Percentiles rank a stretch among this genome's conserved stretches.
These are phyloP conservation scores for Choristoneura fumiferana DNA, from an alignment of 1,140 invertebrate species.

Conservation along the genomic window DNA sequence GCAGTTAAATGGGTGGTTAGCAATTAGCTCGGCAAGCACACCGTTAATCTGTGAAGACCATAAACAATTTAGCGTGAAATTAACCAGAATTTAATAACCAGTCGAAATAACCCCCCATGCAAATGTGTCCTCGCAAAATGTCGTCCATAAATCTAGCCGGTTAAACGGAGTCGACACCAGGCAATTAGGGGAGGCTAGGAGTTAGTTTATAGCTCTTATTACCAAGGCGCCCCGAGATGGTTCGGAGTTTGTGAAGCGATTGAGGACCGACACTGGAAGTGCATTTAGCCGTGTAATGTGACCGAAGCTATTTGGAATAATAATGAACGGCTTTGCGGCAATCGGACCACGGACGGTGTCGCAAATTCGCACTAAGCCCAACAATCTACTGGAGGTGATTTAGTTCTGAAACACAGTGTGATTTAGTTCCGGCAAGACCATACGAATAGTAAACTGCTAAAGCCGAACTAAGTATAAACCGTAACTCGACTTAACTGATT, in stretches of 20 bases:
- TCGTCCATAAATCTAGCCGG: conserved; percentile 44
- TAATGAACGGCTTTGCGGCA: conserved; percentile 48
- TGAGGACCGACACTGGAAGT: conserved; percentile 58
- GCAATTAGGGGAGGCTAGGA: conserved; percentile 65
- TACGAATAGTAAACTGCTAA: no score
- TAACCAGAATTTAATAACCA: conserved; percentile 2
- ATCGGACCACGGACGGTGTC: conserved; percentile 22
- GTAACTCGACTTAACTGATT: no score
- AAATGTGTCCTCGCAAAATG: conserved; percentile 35
- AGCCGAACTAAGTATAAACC: no score
- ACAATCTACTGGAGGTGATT: conserved; percentile 33
- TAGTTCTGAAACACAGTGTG: conserved; percentile 21
- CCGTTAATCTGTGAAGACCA: background rate
- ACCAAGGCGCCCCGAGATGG: conserved; percentile 46
- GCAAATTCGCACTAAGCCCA: conserved; percentile 29
- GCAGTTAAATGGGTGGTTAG: no score
- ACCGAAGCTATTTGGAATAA: conserved; percentile 55
- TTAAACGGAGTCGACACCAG: conserved; percentile 49
- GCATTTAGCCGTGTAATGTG: conserved; percentile 56
- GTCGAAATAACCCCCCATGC: background rate
- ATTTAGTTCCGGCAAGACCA: no score
- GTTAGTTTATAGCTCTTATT: conserved; percentile 53
- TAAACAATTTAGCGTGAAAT: background rate
- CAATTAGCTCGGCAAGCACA: no score
- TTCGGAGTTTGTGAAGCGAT: conserved; percentile 41